These are phyloP conservation scores for Pomacea maculata DNA, from an alignment of 1,140 invertebrate species.

Conservation along the genomic window DNA sequence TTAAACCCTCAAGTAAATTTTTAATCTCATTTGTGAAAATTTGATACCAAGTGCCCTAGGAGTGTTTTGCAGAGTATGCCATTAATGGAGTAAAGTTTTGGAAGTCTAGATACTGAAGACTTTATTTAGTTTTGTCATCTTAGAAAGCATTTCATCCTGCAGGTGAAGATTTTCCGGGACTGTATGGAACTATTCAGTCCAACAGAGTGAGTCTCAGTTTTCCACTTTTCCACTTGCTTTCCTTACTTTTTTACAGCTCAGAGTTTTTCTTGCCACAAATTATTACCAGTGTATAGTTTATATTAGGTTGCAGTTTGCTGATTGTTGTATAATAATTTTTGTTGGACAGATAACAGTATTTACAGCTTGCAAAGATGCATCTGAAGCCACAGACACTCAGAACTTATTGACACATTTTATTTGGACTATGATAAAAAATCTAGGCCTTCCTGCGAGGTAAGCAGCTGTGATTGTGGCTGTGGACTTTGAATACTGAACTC, in stretches of 20 bases:
- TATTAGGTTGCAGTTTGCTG: too few relatives aligned
- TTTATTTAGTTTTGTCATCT: too few relatives aligned
- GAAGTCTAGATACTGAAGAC: too few relatives aligned
- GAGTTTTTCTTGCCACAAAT: too few relatives aligned
- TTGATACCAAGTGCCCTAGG: too few relatives aligned
- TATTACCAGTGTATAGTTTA: too few relatives aligned
- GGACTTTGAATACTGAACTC: too few relatives aligned
- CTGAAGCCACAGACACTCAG: not conserved
- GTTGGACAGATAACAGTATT: not conserved
- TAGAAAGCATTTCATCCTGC: not conserved
- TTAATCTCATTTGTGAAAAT: too few relatives aligned
- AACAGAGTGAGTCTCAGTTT: not conserved
- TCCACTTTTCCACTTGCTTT: too few relatives aligned
- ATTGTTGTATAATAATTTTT: not conserved
- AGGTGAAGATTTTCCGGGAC: not conserved
- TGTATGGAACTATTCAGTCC: slow-evolving; percentile 4
- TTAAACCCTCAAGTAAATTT: too few relatives aligned
- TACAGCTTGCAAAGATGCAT: not conserved
- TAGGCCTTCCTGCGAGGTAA: not conserved
- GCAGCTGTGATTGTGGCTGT: not conserved
- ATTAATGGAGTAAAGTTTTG: not conserved
- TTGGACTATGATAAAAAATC: not conserved
- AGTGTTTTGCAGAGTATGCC: too few relatives aligned
- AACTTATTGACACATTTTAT: not conserved
- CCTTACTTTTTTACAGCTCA: too few relatives aligned